Conservation (phyloP, 2,888 invertebrate genomes). For the Ctena decussata region DNA sequence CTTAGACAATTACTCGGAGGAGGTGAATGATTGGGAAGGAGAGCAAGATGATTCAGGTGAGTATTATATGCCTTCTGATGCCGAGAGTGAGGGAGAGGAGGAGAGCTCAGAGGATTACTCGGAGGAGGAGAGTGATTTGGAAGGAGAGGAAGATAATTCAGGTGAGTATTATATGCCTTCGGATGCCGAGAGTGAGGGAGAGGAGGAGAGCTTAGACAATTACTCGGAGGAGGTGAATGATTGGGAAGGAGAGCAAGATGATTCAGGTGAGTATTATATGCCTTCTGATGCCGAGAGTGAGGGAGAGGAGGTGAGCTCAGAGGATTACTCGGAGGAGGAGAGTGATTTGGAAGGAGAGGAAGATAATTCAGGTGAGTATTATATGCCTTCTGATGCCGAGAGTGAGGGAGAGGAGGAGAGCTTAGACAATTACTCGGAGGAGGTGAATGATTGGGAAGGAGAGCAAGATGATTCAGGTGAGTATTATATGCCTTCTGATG, state of each 20-base stretch:
- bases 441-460: conserved; percentile 80
- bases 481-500: conserved; percentile 53
- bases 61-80: background rate
- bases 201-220: conserved; percentile 52
- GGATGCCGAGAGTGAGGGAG: conserved; percentile 8
- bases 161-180: conserved; percentile 42
- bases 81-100: conserved; percentile 44
- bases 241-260: conserved; percentile 78
- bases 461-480: conserved; percentile 81
- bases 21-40: conserved; percentile 80
- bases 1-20: conserved; percentile 57
- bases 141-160: conserved; percentile 70
- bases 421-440: conserved; percentile 58
- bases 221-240: conserved; percentile 71
- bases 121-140: background rate
- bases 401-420: background rate
- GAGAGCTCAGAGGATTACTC: conserved; percentile 64
- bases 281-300: conserved; percentile 37
- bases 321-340: conserved; percentile 56
- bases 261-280: conserved; percentile 63
- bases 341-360: conserved; percentile 81
- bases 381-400: no score
- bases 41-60: conserved; percentile 81
- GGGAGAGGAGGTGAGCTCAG: conserved; percentile 52
- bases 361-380: conserved; percentile 78